Percentiles rank a stretch among this genome's conserved stretches.
Evolutionary conservation across 2,113 vertebrate genomes (phyloP).

Genomic region (Sinosuthora webbiana): DNA sequence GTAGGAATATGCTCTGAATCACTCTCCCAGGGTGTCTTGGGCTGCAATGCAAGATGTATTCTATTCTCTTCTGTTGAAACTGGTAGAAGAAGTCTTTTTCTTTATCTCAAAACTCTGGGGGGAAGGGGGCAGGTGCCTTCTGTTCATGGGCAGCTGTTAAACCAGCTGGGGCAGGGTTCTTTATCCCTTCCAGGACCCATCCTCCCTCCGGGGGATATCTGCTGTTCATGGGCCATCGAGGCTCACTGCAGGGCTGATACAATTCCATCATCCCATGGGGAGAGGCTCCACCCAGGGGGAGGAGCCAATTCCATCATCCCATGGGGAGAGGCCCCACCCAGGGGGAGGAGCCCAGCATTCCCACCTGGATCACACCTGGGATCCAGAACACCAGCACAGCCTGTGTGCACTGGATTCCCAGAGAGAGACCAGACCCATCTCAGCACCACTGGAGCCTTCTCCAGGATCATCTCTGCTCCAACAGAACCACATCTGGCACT

Average conservation of each 20-base stretch:
- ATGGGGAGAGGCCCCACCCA: not conserved
- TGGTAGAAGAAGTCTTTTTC: not conserved
- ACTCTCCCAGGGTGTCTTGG: not conserved
- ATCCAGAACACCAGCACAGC: no score
- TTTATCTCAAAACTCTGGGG: not conserved
- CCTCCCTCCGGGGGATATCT: no score
- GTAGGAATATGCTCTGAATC: not conserved
- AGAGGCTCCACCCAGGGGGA: no score
- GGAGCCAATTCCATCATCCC: not conserved
- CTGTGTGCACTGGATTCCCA: no score
- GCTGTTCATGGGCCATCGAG: not conserved
- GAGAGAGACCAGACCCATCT: no score
- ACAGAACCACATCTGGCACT: not conserved
- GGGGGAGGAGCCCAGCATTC: no score
- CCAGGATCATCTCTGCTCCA: not conserved
- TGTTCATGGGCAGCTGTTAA: not conserved
- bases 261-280: no score
- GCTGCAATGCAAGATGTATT: not conserved
- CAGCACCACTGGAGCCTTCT: not conserved
- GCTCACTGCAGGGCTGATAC: not conserved
- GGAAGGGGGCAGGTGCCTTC: not conserved
- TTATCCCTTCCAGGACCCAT: not conserved
- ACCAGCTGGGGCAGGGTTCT: not conserved
- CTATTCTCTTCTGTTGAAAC: not conserved
- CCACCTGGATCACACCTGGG: no score